Evolutionary conservation across 2,888 invertebrate genomes (phyloP), one percentile per base, ranked within the genome.

Genomic region (Hoplodrina ambigua): DNA sequence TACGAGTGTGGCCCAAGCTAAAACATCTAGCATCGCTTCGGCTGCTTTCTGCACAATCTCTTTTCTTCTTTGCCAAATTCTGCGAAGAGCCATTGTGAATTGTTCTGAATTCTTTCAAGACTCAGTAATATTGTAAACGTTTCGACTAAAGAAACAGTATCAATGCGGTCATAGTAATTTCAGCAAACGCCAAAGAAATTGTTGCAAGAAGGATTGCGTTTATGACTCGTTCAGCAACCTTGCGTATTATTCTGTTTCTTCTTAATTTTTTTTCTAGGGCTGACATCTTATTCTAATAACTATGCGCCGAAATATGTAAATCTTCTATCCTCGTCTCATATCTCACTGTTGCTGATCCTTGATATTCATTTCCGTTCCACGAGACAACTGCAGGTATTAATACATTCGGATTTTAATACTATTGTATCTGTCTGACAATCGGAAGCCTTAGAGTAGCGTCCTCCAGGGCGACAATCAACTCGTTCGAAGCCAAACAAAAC

Each of bases 141-240:
- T 79, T 53, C 25, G 30, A 5, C 41, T 81, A 92, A 0, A 92
- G 66, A 33, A 93, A 60, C 54, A 94, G 65, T 52, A 94, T 57
- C 58, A 93, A 30, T 50, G 93, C 49, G 1, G 92, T 90, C 72
- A 94, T 72, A 50, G 90, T 83, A 53, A 94, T 91, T 84, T 94
- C 94, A 57, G 89, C 89, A 70, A 92, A 90, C 2, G 94, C 91
- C 50, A 94, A 81, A 13, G 92, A 88, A 55, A 94, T 87, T 0
- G 93, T 92, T 2, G 90, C 87, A 3, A 93, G 69, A 10, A 95
- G 75, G 66, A 91, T 90, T 13, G 85, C 86, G 72, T 91, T 90
- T 59, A 94, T 81, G 17, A 91, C 56, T 71, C 86, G 89, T 78
- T 93, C 91, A 13, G 89, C 81, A 50, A 93, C 75, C 52, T 82